Conservation (phyloP, 2,113 vertebrate genomes). For the Passer montanus region DNA sequence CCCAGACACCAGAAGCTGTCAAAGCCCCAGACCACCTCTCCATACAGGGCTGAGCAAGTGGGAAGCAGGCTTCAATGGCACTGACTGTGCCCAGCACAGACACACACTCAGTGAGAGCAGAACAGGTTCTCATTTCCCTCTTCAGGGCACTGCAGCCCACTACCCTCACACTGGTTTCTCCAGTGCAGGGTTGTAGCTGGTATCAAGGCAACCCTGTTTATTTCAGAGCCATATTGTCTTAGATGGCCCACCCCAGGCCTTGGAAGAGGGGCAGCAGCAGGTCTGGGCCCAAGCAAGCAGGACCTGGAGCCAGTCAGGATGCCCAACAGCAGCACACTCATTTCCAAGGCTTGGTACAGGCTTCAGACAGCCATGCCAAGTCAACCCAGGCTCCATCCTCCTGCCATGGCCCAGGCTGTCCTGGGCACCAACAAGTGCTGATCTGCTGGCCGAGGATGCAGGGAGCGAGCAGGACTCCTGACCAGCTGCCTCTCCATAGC, state of each 20-base stretch:
- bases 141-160: not conserved
- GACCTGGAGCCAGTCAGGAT: not conserved
- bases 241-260: accelerated
- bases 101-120: accelerated
- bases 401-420: not conserved
- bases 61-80: not conserved
- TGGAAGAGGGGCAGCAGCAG: not conserved
- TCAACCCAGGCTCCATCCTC: not conserved
- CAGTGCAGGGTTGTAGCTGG: not conserved
- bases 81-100: not conserved
- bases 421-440: not conserved
- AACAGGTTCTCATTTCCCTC: not conserved
- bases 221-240: accelerated
- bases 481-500: not conserved
- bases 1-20: not conserved
- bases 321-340: not conserved
- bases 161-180: not conserved
- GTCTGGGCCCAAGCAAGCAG: not conserved
- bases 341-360: not conserved
- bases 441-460: not conserved
- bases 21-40: not conserved
- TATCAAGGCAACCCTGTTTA: not conserved
- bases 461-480: not conserved
- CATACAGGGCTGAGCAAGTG: not conserved
- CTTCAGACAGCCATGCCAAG: not conserved